A percentile compares a stretch with the other conserved stretches of the same genome.
These are phyloP conservation scores for Coelinius sp. DNA, from an alignment of 2,888 invertebrate species.

Conservation along the genomic window DNA sequence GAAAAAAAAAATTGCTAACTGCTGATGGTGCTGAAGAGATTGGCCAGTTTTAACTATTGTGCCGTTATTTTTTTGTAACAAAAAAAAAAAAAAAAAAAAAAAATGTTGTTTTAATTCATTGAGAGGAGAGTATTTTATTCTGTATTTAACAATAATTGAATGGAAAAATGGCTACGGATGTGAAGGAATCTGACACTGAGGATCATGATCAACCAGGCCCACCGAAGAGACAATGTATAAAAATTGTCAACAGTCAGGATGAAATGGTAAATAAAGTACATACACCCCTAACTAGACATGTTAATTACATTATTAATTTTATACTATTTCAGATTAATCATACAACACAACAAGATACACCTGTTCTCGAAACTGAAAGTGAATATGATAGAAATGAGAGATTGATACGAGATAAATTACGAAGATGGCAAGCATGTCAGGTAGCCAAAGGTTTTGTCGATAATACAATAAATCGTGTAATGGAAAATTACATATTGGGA, in stretches of 20 bases:
- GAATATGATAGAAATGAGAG: slow-evolving; percentile 46
- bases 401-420: slow-evolving; percentile 60
- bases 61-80: neutral
- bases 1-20: neutral
- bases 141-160: slow-evolving; percentile 26
- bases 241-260: slow-evolving; percentile 36
- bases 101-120: neutral
- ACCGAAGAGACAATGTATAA: slow-evolving; percentile 60
- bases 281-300: no score
- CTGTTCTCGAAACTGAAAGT: slow-evolving; percentile 44
- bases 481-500: slow-evolving; percentile 75
- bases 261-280: no score
- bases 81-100: neutral
- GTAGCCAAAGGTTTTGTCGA: slow-evolving; percentile 79
- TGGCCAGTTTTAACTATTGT: neutral
- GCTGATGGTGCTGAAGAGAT: neutral
- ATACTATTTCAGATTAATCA: slow-evolving; percentile 16
- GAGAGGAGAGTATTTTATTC: slow-evolving; percentile 8
- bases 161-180: slow-evolving; percentile 64
- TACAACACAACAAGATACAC: neutral
- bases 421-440: slow-evolving; percentile 80
- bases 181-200: slow-evolving; percentile 65
- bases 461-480: slow-evolving; percentile 79
- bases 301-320: neutral
- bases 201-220: slow-evolving; percentile 62